These are phyloP conservation scores for Ethmia dodecea DNA, from an alignment of 2,888 invertebrate genomes.

Conservation along the genomic window DNA sequence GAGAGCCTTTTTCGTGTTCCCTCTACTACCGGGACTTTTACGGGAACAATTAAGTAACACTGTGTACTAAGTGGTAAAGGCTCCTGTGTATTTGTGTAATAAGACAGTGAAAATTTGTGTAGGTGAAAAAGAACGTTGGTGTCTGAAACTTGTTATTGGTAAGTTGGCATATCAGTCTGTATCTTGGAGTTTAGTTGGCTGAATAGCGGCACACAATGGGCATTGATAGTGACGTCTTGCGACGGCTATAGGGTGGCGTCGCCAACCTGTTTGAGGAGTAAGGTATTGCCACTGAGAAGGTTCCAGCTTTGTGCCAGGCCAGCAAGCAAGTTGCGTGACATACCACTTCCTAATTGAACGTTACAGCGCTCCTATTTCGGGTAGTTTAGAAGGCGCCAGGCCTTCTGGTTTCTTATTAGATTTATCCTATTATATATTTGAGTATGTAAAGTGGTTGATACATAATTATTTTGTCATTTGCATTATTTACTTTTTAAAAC, in stretches of 20 bases:
- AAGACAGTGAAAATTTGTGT: conserved; percentile 41
- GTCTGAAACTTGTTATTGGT: conserved; percentile 53
- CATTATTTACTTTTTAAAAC: too few species aligned
- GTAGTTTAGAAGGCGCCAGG: too few species aligned
- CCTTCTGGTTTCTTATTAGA: too few species aligned
- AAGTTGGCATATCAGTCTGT: conserved; percentile 34
- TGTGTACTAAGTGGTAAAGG: conserved; percentile 24
- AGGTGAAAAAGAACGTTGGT: conserved; percentile 40
- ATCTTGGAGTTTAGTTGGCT: conserved; percentile 11
- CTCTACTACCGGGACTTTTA: conserved; percentile 23
- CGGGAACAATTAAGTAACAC: conserved; percentile 20
- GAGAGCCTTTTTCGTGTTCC: conserved; percentile 20
- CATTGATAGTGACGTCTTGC: conserved; percentile 17
- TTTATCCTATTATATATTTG: too few species aligned
- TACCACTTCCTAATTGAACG: conserved; percentile 34
- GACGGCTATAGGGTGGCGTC: conserved; percentile 9
- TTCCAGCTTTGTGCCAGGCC: conserved; percentile 21
- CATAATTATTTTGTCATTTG: too few species aligned
- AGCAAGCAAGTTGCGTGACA: too few species aligned
- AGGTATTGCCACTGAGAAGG: conserved; percentile 8
- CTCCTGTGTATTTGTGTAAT: conserved; percentile 32
- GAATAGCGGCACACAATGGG: conserved; percentile 19
- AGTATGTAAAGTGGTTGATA: too few species aligned
- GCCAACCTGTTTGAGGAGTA: conserved; percentile 18
- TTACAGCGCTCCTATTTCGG: too few species aligned